These are phyloP conservation scores for Chelonus formosanus DNA, from an alignment of 2,888 invertebrate genomes.

Conservation along the genomic window DNA sequence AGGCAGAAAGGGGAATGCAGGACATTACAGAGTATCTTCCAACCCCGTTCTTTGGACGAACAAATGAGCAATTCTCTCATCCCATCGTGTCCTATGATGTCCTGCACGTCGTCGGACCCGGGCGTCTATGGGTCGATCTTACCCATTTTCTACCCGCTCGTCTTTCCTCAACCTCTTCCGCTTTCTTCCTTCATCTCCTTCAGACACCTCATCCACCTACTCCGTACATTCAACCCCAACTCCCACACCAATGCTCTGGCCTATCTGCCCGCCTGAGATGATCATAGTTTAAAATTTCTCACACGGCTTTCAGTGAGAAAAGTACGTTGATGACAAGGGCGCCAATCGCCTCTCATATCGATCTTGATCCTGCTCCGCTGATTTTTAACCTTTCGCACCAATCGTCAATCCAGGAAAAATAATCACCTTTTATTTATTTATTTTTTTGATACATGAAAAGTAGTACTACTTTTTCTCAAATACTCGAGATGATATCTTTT, in stretches of 20 bases:
- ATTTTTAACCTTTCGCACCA: background rate
- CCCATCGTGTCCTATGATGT: constrained; percentile 60
- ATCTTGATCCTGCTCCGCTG: background rate
- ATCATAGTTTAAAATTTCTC: constrained; percentile 64
- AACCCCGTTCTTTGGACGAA: constrained; percentile 46
- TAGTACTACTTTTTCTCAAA: too few relatives aligned
- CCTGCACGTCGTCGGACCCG: constrained; percentile 58
- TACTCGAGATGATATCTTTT: too few relatives aligned
- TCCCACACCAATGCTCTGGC: constrained; percentile 23
- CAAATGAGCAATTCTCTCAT: constrained; percentile 64
- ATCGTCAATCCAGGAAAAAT: too few relatives aligned
- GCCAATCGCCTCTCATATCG: constrained; percentile 31
- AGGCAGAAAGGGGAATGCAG: constrained; percentile 50
- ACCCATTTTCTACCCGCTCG: constrained; percentile 31
- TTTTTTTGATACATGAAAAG: too few relatives aligned
- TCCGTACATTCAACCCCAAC: constrained; percentile 16
- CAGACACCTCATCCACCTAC: constrained; percentile 27
- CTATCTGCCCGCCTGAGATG: constrained; percentile 48
- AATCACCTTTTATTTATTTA: too few relatives aligned
- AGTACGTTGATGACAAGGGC: constrained; percentile 52
- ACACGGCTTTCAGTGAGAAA: constrained; percentile 56
- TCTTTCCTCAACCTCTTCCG: constrained; percentile 20
- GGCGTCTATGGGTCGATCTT: constrained; percentile 56
- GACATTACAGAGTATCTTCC: constrained; percentile 54
- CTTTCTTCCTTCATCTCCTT: constrained; percentile 14